Base-by-base conservation (phyloP, 2,797 vertebrate genomes). In the Enteromius fasciolatus region DNA sequence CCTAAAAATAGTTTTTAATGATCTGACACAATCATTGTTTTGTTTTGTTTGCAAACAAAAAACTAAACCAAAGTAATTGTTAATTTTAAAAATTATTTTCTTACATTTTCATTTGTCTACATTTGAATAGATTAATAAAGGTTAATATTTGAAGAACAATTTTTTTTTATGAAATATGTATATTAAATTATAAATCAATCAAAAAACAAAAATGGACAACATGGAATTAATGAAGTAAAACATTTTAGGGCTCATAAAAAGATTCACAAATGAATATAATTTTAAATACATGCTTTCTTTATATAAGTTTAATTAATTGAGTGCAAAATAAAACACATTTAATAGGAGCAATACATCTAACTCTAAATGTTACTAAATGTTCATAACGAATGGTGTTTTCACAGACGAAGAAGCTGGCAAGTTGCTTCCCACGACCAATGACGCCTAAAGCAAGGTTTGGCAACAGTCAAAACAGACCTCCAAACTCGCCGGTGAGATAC, bases 351-450 rank as follows among this genome's bases (percentile, higher is more conserved):
- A 0, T 41, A 9, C 10, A 9, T 41, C 8, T 41, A 39, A 39
- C 36, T 59, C n/a, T n/a, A 9, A 9, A 28, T 28, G 5, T 61
- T 11, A 11, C 2, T 7, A 28, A 15, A 25, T 25, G 14, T 7
- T 78, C 12, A 33, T 14, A 20, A 9, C 5, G 8, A 3, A 6
- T 36, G 17, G 17, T 41, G 6, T 82, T 46, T 68, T 2, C 31
- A 52, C 72, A 96, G 95, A 86, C 92, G 1, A 96, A 96, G 91
- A 94, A 95, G 64, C 93, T 85, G 64, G 84, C 93, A 83, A 96
- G 95, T 87, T 98, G 98, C 87, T 98, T 98, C 88, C 95, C 97
- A 0, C 95, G 94, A 0, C 95, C 96, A 1, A 93, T 96, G 83
- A 97, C 96, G 2, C 93, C 96, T 11, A 96, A 96, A 87, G 94